Base-by-base conservation (phyloP, 2,888 invertebrate genomes). In the Parochlus steinenii region DNA sequence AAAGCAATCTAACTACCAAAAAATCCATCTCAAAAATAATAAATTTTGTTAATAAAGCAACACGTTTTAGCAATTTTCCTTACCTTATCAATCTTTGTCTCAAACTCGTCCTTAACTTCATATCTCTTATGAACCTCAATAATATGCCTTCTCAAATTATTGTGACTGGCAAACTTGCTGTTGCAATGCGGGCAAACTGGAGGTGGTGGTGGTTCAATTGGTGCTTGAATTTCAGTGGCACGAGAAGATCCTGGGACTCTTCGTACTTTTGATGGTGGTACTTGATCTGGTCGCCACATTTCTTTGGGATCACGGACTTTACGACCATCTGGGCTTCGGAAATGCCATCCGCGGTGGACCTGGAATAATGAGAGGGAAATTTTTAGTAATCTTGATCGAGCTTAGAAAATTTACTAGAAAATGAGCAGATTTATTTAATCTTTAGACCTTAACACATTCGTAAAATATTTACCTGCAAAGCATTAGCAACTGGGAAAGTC, bases 341-440 rank as follows among this genome's bases (percentile, higher is more conserved):
- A 59, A 54, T 59, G 59, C 59, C 59, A 59, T 47, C 59, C 59
- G 45, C 59, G 55, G 52, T 59, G 59, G 42, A 59, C 59, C n/a
- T n/a, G n/a, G n/a, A n/a, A n/a, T n/a, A n/a, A n/a, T n/a, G n/a
- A n/a, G n/a, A n/a, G n/a, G n/a, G n/a, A n/a, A n/a, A n/a, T n/a
- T n/a, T n/a, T n/a, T n/a, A n/a, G n/a, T n/a, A n/a, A n/a, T n/a
- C n/a, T n/a, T n/a, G n/a, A n/a, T n/a, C n/a, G n/a, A n/a, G n/a
- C n/a, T n/a, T n/a, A n/a, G n/a, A n/a, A n/a, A n/a, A n/a, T n/a
- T n/a, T n/a, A n/a, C n/a, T n/a, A n/a, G n/a, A n/a, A n/a, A n/a
- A n/a, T n/a, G n/a, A n/a, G n/a, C n/a, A n/a, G n/a, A n/a, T n/a
- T n/a, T n/a, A n/a, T n/a, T n/a, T n/a, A n/a, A n/a, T n/a, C n/a